phyloP scores from a whole-genome alignment of 2,888 invertebrate genomes.

The Nymphalis polychloros region DNA sequence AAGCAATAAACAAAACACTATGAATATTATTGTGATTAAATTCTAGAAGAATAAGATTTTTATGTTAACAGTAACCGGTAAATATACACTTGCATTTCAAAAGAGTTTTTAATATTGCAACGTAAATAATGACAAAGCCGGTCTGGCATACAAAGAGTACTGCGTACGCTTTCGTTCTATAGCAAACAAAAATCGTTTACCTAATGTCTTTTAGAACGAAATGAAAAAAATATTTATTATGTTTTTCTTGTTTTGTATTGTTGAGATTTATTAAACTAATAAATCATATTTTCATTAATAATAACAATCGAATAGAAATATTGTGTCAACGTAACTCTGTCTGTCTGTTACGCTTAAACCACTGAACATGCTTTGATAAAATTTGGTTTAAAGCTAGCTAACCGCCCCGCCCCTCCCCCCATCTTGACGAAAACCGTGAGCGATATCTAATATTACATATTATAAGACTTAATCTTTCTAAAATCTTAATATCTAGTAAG shows the following conservation, averaged over 20 bases:
- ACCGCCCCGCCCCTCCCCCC: too few relatives aligned
- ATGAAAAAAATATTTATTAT: not conserved
- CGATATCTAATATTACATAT: not conserved
- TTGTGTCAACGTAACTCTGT: too few relatives aligned
- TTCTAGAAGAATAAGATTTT: too few relatives aligned
- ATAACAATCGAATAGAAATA: too few relatives aligned
- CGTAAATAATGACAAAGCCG: not conserved
- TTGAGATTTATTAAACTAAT: not conserved
- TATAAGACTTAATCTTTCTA: not conserved
- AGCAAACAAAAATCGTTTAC: not conserved
- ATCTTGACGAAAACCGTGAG: not conserved
- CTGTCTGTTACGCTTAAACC: too few relatives aligned
- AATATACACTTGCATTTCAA: not conserved
- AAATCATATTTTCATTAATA: too few relatives aligned
- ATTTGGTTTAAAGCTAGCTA: too few relatives aligned
- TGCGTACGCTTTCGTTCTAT: not conserved
- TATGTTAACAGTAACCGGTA: not conserved
- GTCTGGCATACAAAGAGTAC: not conserved
- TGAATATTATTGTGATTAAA: too few relatives aligned
- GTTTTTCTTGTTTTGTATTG: not conserved
- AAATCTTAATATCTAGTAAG: conserved; percentile 15
- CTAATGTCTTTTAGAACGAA: not conserved
- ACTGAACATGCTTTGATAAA: too few relatives aligned
- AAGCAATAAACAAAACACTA: too few relatives aligned
- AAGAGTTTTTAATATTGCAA: conserved; percentile 5